These are phyloP conservation scores for Synchiropus splendidus DNA, from an alignment of 2,113 vertebrate genomes.

Conservation along the genomic window DNA sequence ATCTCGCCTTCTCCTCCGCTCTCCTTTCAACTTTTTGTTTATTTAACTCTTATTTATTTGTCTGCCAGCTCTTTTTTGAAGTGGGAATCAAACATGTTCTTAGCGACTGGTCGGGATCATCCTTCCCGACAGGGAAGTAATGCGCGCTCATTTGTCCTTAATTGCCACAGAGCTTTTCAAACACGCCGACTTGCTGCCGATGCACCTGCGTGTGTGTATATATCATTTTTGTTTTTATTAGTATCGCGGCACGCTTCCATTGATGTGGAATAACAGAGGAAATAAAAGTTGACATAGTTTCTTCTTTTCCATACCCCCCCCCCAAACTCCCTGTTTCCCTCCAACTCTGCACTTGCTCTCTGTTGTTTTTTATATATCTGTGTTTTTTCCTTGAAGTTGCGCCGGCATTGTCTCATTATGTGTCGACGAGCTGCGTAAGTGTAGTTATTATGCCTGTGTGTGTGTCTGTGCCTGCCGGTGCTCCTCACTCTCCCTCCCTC, in stretches of 20 bases:
- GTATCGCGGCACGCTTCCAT: slow-evolving; percentile 56
- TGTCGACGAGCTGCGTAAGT: slow-evolving; percentile 63
- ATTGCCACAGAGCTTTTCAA: slow-evolving; percentile 65
- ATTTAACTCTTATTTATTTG: slow-evolving; percentile 55
- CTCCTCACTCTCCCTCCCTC: slow-evolving; percentile 23
- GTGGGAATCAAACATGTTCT: slow-evolving; percentile 64
- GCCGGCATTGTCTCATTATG: slow-evolving; percentile 63
- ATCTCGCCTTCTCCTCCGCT: not conserved
- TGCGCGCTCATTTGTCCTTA: slow-evolving; percentile 65
- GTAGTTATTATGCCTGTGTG: slow-evolving; percentile 61
- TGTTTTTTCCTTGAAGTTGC: slow-evolving; percentile 61
- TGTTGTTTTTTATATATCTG: slow-evolving; percentile 61
- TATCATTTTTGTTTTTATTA: slow-evolving; percentile 66
- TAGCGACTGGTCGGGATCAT: slow-evolving; percentile 58
- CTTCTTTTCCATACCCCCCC: slow-evolving; percentile 29
- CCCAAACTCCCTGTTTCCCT: slow-evolving; percentile 31
- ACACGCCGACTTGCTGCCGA: slow-evolving; percentile 43
- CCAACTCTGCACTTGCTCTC: slow-evolving; percentile 35
- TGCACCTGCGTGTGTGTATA: slow-evolving; percentile 42
- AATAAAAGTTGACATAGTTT: slow-evolving; percentile 73
- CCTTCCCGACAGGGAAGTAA: slow-evolving; percentile 47
- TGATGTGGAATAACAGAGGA: slow-evolving; percentile 69
- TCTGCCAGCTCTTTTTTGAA: slow-evolving; percentile 38
- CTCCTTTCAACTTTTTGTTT: slow-evolving; percentile 48
- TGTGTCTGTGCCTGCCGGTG: slow-evolving; percentile 48